phyloP scores from a whole-genome alignment of 2,888 invertebrate genomes.

The Tetheella fluctuosa region DNA sequence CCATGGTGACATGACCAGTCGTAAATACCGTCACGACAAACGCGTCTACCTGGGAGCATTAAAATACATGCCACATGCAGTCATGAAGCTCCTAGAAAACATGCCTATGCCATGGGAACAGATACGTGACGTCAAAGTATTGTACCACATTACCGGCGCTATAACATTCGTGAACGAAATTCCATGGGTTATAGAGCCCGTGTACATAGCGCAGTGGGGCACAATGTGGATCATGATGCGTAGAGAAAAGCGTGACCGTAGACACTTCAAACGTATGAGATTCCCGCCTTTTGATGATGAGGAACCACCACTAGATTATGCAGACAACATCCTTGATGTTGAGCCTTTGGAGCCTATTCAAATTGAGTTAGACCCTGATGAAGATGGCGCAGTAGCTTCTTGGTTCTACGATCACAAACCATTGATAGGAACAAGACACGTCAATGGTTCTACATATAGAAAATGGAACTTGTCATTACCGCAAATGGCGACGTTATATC shows the following conservation, averaged over 20 bases:
- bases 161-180: slow-evolving; percentile 99
- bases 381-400: slow-evolving; percentile 94
- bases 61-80: slow-evolving; percentile 99
- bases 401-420: slow-evolving; percentile 99
- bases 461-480: slow-evolving; percentile 98
- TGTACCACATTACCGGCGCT: slow-evolving; percentile 99
- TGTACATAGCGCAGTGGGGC: slow-evolving; percentile 99
- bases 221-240: slow-evolving; percentile 99
- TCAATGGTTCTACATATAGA: slow-evolving; percentile 98
- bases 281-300: slow-evolving; percentile 99
- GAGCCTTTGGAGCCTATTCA: slow-evolving; percentile 99
- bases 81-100: slow-evolving; percentile 98
- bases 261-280: slow-evolving; percentile 99
- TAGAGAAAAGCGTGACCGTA: slow-evolving; percentile 98
- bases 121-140: slow-evolving; percentile 97
- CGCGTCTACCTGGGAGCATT: slow-evolving; percentile 98
- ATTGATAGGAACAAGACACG: slow-evolving; percentile 94
- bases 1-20: slow-evolving; percentile 99
- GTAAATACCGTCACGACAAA: slow-evolving; percentile 99
- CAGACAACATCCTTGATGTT: slow-evolving; percentile 99
- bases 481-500: slow-evolving; percentile 98
- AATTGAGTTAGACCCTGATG: slow-evolving; percentile 98
- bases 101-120: slow-evolving; percentile 99
- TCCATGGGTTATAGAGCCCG: slow-evolving; percentile 99
- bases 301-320: slow-evolving; percentile 99